Evolutionary conservation across 2,113 vertebrate species (phyloP), one percentile per base, ranked within the genome.

Genomic region (Phycodurus eques): DNA sequence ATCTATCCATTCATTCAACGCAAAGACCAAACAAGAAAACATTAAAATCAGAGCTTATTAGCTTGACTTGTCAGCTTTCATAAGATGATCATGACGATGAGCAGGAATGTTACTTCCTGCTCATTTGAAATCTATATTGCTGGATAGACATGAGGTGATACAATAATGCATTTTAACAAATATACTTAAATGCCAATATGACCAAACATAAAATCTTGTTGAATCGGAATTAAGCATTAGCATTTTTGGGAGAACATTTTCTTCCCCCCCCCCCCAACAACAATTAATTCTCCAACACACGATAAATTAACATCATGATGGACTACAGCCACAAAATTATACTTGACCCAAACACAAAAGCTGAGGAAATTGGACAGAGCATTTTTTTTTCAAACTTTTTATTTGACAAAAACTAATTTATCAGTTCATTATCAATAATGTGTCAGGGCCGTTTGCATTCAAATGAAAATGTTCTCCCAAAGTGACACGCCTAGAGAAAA

Each of bases 1-100:
- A 90, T 90, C 90, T 86, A 96, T 94, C 96, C 95, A 92, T 91
- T 66, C 22, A 31, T 47, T 66, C 77, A 89, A 91, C 86, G 89
- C 86, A 89, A 79, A 86, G 80, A 87, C 71, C 86, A 75, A 62
- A 68, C 78, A 81, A 84, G 43, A 42, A 53, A 69, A 83, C 73
- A 88, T 44, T 76, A 69, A 75, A 73, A 64, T 73, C 64, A 79
- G 74, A 78, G 87, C 72, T 73, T 73, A 70, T 75, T 44, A 80
- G 53, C 43, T 70, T 82, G 67, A 73, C 71, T 80, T 62, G 64
- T 78, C 69, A 81, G 63, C 49, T 56, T 74, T 80, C 74, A 83
- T 13, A 81, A 71, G 71, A 76, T 75, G 74, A 80, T 59, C 77
- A 81, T 88, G 72, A 74, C 31, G 56, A 79, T 69, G 79, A 76